Base-by-base conservation (phyloP, 2,113 vertebrate genomes). In the Aspidoscelis tigris region DNA sequence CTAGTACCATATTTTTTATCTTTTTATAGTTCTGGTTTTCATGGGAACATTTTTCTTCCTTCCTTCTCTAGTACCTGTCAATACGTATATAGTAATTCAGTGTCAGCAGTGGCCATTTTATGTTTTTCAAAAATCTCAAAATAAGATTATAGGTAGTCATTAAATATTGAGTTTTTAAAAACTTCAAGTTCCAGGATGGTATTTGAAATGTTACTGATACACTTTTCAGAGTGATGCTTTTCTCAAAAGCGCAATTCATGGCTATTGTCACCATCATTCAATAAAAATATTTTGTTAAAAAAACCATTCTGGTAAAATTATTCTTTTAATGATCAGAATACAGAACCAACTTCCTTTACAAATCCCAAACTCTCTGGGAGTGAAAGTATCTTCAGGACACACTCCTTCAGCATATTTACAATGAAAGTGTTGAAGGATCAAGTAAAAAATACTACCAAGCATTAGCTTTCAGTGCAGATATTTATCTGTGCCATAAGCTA, bases 391-490 rank as follows among this genome's bases (percentile, higher is more conserved):
- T n/a, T 72, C 69, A 61, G 53, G 83, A 55, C 21, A 87, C 9
- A 66, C 86, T 87, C 41, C 68, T 87, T 22, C 83, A 76, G 90
- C 83, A 50, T 26, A 55, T 61, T 86, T 65, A 68, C 18, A 76
- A 81, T 55, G 85, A 47, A 21, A n/a, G 71, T 69, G 83, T 0
- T 0, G 0, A 90, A 89, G 82, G 1, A 81, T 81, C 53, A 90
- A 87, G 81, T 76, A 22, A 22, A 92, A 90, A 83, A 14, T 2
- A 44, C 43, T 8, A 87, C 53, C 1, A 82, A 41, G 33, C 72
- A 88, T n/a, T 75, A 78, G 78, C 61, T 82, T 84, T 90, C 86
- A 66, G 43, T 68, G 77, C 2, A 87, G 80, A 80, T 70, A 82
- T 77, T 44, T 84, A n/a, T 73, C 24, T 72, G 53, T 75, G 66